Evolutionary conservation across 2,797 vertebrate genomes (phyloP), one percentile per base, ranked within the genome.

Genomic region (Malurus splendens): DNA sequence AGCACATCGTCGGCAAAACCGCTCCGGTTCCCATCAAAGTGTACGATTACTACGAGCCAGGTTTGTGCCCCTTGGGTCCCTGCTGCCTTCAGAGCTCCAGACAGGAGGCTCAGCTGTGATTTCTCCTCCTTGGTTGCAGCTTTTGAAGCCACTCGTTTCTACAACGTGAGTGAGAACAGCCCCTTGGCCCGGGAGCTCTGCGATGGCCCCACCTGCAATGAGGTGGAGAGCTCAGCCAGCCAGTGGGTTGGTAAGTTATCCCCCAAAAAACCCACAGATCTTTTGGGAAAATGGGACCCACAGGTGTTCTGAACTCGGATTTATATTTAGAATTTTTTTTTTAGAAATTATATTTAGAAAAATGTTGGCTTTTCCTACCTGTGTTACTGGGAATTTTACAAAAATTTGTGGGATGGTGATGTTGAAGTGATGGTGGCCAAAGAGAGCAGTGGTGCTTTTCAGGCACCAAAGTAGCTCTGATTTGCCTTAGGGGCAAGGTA

Each of bases 21-120:
- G 98, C 99, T 10, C 98, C 98, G 12, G 98, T 99, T 91, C 98
- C 98, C 5, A 97, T 99, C 95, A 98, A 98, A 71, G 98, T 99
- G 80, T 99, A 99, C 6, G 98, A 99, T 95, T 99, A 99, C 97
- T 99, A 99, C 5, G 98, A 99, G 96, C 98, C 98, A 97, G 98
- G 99, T 99, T 82, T 0, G 96, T 90, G 51, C 36, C 22, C 32
- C 28, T 81, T 10, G 27, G 25, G 1, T 4, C 48, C 86, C 47
- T 16, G 36, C 47, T 64, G 48, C 14, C 25, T 0, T 3, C 9
- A 13, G 6, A 22, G 32, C 45, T 57, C 7, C 20, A 10, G 52
- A 80, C n/a, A 10, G 16, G 27, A 22, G 45, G n/a, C 41, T 75
- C 25, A 23, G 22, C 48, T 50, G 47, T 33, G 32, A 33, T 48